phyloP scores from a whole-genome alignment of 2,888 invertebrate species.

The Fragum sueziense region DNA sequence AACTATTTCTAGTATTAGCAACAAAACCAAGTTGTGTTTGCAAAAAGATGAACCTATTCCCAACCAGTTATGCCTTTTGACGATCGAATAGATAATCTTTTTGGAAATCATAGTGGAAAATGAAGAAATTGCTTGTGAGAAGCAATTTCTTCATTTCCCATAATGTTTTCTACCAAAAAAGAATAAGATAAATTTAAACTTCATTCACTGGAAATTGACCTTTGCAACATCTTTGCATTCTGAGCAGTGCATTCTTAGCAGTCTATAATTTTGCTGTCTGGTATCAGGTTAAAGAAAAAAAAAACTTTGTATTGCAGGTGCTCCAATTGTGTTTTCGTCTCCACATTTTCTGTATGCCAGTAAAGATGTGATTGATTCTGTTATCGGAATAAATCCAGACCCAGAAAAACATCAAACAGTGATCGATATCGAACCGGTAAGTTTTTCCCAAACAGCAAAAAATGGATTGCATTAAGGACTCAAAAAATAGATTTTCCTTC shows the following conservation, averaged over 20 bases:
- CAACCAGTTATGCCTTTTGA: not conserved
- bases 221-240: too few relatives aligned
- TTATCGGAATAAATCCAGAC: slow-evolving; percentile 73
- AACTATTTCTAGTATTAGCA: not conserved
- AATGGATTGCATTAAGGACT: not conserved
- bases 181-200: too few relatives aligned
- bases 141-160: too few relatives aligned
- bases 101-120: not conserved
- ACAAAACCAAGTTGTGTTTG: not conserved
- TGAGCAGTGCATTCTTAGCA: not conserved
- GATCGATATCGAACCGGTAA: slow-evolving; percentile 78
- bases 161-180: too few relatives aligned
- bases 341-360: slow-evolving; percentile 80
- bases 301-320: slow-evolving; percentile 58
- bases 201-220: too few relatives aligned
- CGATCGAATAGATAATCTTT: not conserved
- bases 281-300: not conserved
- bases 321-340: slow-evolving; percentile 78
- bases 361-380: slow-evolving; percentile 62
- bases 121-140: too few relatives aligned
- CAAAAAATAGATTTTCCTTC: too few relatives aligned
- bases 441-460: too few relatives aligned
- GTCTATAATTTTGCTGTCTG: not conserved
- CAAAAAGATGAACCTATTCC: not conserved
- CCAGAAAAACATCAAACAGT: slow-evolving; percentile 71